Conservation (phyloP, 2,888 invertebrate genomes). For the Venusia cambrica region DNA sequence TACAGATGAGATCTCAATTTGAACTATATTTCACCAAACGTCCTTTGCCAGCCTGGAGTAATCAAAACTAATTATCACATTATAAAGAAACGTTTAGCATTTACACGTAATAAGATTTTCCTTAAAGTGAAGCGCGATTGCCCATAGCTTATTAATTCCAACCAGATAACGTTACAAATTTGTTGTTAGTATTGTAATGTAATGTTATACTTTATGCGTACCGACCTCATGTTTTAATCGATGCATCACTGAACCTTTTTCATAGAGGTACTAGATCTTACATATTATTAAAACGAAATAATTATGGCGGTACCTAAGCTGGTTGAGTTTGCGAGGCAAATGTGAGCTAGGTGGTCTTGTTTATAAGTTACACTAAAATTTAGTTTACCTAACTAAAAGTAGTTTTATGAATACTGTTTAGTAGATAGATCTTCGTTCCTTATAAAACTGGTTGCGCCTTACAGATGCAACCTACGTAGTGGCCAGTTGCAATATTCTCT, state of each 20-base stretch:
- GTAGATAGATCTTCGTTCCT: constrained; percentile 76
- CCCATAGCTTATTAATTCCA: constrained; percentile 34
- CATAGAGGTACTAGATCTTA: too few species aligned
- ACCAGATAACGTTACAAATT: constrained; percentile 33
- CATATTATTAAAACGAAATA: too few species aligned
- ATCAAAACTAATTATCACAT: constrained; percentile 73
- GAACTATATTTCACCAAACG: constrained; percentile 73
- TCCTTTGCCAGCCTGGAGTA: constrained; percentile 53
- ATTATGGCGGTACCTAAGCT: too few species aligned
- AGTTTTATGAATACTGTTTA: constrained; percentile 76
- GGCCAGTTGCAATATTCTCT: constrained; percentile 52
- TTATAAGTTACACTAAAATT: constrained; percentile 39
- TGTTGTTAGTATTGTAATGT: too few species aligned
- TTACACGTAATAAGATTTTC: constrained; percentile 45
- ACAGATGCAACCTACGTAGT: constrained; percentile 49
- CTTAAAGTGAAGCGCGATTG: constrained; percentile 39
- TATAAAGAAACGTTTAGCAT: constrained; percentile 56
- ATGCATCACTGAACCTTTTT: too few species aligned
- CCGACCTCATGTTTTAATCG: too few species aligned
- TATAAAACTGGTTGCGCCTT: constrained; percentile 57
- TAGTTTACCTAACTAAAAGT: constrained; percentile 61
- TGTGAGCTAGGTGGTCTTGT: constrained; percentile 54
- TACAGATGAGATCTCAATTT: constrained; percentile 79
- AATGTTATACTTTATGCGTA: too few species aligned
- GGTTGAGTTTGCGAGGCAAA: constrained; percentile 56